phyloP scores from a whole-genome alignment of 2,888 invertebrate genomes.

The Conomelus anceps region DNA sequence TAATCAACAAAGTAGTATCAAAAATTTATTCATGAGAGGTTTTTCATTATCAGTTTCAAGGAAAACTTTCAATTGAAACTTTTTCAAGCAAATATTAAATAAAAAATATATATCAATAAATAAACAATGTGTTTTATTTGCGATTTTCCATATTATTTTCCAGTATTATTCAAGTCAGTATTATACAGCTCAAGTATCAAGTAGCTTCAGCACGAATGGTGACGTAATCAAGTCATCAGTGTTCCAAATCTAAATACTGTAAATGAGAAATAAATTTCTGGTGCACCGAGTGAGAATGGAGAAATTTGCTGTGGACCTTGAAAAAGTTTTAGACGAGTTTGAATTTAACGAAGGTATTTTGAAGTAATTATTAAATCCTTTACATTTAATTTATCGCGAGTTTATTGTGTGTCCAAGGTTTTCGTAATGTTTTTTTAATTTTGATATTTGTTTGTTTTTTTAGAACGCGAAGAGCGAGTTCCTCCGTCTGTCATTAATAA shows the following conservation, averaged over 20 bases:
- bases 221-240: neutral
- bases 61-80: no score
- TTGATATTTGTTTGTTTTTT: conserved; percentile 15
- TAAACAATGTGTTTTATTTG: no score
- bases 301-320: conserved; percentile 64
- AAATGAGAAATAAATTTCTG: neutral
- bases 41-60: no score
- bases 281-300: conserved; percentile 44
- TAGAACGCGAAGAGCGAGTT: conserved; percentile 33
- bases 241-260: neutral
- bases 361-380: neutral
- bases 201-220: no score
- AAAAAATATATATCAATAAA: no score
- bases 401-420: neutral
- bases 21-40: no score
- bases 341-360: conserved; percentile 60
- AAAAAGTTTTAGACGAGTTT: conserved; percentile 77
- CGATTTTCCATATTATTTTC: no score
- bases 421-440: neutral
- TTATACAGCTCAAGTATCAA: no score
- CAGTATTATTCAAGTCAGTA: no score
- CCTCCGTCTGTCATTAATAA: conserved; percentile 28
- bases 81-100: no score
- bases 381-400: neutral
- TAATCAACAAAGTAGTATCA: no score